Base-by-base conservation (phyloP, 1,140 invertebrate genomes). In the Drosophila ananassae region DNA sequence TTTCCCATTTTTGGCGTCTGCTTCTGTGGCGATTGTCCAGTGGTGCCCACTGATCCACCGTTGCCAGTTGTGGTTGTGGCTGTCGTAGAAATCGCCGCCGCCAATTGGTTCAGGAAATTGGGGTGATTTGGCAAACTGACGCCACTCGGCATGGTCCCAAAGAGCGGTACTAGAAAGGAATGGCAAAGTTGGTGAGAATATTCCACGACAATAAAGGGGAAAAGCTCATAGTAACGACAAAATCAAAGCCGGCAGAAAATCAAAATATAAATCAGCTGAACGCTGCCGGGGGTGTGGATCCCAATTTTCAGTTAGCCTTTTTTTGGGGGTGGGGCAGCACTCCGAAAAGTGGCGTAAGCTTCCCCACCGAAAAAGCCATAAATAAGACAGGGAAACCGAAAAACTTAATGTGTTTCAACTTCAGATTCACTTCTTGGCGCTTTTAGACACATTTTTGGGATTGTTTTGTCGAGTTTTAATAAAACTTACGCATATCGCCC, bases 61-160 rank as follows among this genome's bases (percentile, higher is more conserved):
- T 64, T 62, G 51, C 32, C 57, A 32, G 21, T 44, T 50, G 56
- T 30, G 21, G 53, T 54, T 34, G 55, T 73, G 13, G 79, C 58
- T 9, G 69, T 66, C n/a, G 69, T 81, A 9, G 79, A 77, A 30
- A 91, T 90, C 7, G 90, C 82, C 21, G 90, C 89, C n/a, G 82
- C 90, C 55, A 91, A 54, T 74, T 91, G 89, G 44, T 87, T 91
- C 13, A 91, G 79, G 57, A 91, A 91, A 57, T 79, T 91, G 9
- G 82, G 79, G 52, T 91, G 90, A 55, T 66, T 90, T 63, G 82
- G 71, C 55, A 89, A 63, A 41, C 34, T 75, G 54, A 81, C 89
- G 71, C 79, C 81, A 53, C 77, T 89, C 58, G 90, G 62, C 73
- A 91, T 72, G 59, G 60, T 80, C 57, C 83, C 80, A 72, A 91